phyloP scores from a whole-genome alignment of 1,140 invertebrate genomes.

The Drosophila setifemur region DNA sequence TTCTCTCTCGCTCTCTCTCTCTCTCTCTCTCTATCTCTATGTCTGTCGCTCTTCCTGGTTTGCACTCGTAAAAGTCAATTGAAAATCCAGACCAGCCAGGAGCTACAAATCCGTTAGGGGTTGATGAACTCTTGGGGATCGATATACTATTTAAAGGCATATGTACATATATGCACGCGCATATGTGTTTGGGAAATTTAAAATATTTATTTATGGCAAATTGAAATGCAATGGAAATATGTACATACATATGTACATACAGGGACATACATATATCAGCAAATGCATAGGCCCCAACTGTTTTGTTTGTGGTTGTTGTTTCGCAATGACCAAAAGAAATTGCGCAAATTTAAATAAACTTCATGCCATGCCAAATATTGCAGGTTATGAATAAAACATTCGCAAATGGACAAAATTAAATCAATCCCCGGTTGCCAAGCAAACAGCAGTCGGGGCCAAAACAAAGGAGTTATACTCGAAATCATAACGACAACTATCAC shows the following conservation, averaged over 20 bases:
- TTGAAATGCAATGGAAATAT: constrained; percentile 36
- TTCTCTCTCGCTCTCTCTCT: not conserved
- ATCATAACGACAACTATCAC: not conserved
- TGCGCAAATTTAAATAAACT: constrained; percentile 55
- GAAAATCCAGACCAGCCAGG: constrained; percentile 32
- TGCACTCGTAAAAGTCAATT: constrained; percentile 64
- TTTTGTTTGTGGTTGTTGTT: too few relatives aligned
- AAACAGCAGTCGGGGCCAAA: constrained; percentile 26
- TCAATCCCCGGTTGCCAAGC: constrained; percentile 45
- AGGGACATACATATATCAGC: too few relatives aligned
- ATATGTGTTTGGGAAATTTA: constrained; percentile 33
- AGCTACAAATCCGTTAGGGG: constrained; percentile 33
- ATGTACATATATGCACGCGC: not conserved
- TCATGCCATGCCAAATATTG: constrained; percentile 52
- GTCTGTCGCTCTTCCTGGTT: constrained; percentile 1
- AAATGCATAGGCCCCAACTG: too few relatives aligned
- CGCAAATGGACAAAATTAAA: constrained; percentile 54
- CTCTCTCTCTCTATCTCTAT: not conserved
- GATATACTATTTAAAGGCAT: constrained; percentile 18
- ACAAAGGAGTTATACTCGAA: constrained; percentile 53
- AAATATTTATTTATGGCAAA: constrained; percentile 64
- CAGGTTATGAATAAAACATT: constrained; percentile 77
- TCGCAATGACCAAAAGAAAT: constrained; percentile 16
- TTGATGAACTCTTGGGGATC: constrained; percentile 65
- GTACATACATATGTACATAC: too few relatives aligned